Evolutionary conservation across 2,113 vertebrate genomes (phyloP), one percentile per base, ranked within the genome.

Genomic region (Paraplagusia blochii): DNA sequence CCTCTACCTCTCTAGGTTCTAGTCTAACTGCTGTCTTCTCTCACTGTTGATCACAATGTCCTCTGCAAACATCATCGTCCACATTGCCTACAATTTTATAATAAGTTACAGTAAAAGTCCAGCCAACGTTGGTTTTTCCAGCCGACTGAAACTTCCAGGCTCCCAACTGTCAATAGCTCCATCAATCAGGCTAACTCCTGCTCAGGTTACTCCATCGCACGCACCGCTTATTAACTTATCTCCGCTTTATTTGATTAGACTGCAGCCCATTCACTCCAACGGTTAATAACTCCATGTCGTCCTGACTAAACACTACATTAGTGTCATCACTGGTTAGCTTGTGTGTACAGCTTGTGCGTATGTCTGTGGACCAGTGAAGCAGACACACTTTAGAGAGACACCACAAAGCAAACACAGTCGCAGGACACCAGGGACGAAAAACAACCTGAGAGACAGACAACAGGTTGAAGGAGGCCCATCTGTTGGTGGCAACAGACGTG

Each of bases 201-300:
- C 33, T 40, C 44, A 58, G 61, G 33, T 61, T 49, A 68, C 55
- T 54, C 48, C 53, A 55, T 7, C 69, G 58, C 57, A 64, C 61
- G 45, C 51, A 55, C 49, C 63, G 60, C 68, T 75, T 74, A 74
- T 80, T 74, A 81, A 82, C 73, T 82, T 82, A 76, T 75, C 49
- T 77, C 67, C 7, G 39, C 66, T 71, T 81, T 72, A 78, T 74
- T 74, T 83, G 61, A 80, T 78, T 78, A 76, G 52, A 63, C 70
- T 71, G 59, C 46, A 65, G 56, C 48, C 49, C 62, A 47, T 60
- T 76, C 60, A 67, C 54, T 74, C 45, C 61, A 57, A 62, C 71
- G 58, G 64, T 79, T 74, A 77, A 83, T 77, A 81, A 72, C 75
- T 81, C 61, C 43, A 53, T 65, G 71, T 74, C 53, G 14, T 66